phyloP scores from a whole-genome alignment of 2,797 vertebrate species.

The Eurystomus glaucurus region DNA sequence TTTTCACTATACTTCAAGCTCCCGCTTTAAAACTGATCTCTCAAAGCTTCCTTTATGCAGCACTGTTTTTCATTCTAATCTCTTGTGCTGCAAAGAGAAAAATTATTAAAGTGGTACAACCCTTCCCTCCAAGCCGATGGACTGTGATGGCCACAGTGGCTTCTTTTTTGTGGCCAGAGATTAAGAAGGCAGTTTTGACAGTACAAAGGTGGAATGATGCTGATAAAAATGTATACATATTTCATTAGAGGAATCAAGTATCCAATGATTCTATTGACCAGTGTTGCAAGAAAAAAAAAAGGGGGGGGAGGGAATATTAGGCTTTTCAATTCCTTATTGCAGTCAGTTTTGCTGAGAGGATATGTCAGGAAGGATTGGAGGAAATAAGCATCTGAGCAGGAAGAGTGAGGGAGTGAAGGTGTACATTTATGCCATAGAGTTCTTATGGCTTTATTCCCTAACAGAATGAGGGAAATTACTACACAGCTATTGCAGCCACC shows the following conservation, averaged over 20 bases:
- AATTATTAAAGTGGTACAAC: neutral
- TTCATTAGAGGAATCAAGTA: neutral
- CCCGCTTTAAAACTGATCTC: neutral
- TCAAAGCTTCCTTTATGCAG: neutral
- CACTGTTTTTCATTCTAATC: neutral
- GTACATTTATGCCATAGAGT: fast-evolving
- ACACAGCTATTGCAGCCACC: neutral
- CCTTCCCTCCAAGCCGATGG: neutral
- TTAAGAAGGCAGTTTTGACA: neutral
- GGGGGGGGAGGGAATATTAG: neutral
- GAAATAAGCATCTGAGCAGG: neutral
- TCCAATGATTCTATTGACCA: neutral
- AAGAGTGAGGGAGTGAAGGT: neutral
- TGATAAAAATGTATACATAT: neutral
- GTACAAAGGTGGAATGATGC: neutral
- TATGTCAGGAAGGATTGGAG: neutral
- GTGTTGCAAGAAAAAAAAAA: neutral
- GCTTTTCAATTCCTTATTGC: neutral
- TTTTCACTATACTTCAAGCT: neutral
- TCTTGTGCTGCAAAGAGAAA: neutral
- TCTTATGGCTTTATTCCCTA: neutral
- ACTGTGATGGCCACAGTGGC: neutral
- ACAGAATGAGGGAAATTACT: neutral
- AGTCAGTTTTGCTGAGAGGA: neutral
- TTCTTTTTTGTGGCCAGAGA: neutral